Conservation (phyloP, 2,113 vertebrate genomes). For the Mesocricetus auratus region DNA sequence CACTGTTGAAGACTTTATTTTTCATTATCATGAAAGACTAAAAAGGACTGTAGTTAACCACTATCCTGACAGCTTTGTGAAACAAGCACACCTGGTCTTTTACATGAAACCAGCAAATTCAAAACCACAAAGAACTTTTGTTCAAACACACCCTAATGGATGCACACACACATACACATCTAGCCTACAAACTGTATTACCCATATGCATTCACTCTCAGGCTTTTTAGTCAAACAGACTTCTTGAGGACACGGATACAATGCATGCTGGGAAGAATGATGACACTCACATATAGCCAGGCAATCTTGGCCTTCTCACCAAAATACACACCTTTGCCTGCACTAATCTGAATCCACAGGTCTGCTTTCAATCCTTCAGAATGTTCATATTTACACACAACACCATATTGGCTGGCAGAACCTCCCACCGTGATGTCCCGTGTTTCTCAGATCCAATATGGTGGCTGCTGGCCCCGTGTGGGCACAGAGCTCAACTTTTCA, state of each 20-base stretch:
- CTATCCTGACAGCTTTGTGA: neutral
- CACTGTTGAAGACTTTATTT: neutral
- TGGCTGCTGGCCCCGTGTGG: neutral
- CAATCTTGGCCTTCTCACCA: neutral
- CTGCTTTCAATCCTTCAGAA: conserved; percentile 16
- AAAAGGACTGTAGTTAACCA: conserved; percentile 17
- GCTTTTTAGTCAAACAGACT: neutral
- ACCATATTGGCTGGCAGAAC: neutral
- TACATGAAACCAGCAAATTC: neutral
- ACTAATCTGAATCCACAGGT: neutral
- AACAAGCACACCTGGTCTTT: conserved; percentile 30
- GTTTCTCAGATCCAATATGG: neutral
- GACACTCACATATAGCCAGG: neutral
- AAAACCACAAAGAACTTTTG: conserved; percentile 30
- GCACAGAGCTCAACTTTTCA: neutral
- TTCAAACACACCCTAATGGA: neutral
- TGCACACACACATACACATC: neutral
- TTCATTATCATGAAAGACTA: neutral
- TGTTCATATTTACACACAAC: neutral
- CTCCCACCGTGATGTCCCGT: neutral
- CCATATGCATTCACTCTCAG: neutral
- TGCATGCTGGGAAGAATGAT: neutral
- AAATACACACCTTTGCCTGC: neutral
- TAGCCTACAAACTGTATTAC: neutral
- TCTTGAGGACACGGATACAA: neutral